These are phyloP conservation scores for Oreochromis tanganicae DNA, from an alignment of 2,113 vertebrate genomes.

Conservation along the genomic window DNA sequence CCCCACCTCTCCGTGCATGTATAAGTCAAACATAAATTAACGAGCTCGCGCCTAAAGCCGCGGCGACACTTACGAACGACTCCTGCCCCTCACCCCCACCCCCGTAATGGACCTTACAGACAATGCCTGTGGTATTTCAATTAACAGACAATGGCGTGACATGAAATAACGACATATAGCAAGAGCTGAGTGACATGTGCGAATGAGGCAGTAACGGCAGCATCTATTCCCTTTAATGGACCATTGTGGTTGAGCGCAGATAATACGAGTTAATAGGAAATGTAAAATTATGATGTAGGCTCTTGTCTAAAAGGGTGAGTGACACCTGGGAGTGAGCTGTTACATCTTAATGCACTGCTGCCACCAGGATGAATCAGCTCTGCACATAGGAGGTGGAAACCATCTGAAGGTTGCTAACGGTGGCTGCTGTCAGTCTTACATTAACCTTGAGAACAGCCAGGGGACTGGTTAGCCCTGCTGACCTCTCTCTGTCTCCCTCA, in stretches of 20 bases:
- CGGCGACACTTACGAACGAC: slow-evolving; percentile 45
- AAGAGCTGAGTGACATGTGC: slow-evolving; percentile 26
- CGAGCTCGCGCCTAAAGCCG: slow-evolving; percentile 28
- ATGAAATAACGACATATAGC: slow-evolving; percentile 47
- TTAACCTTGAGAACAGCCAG: slow-evolving; percentile 70
- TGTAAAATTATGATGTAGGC: slow-evolving; percentile 56
- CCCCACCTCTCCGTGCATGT: not conserved
- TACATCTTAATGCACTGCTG: slow-evolving; percentile 67
- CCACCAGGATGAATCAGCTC: slow-evolving; percentile 53
- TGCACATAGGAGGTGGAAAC: slow-evolving; percentile 21
- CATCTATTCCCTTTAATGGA: slow-evolving; percentile 41
- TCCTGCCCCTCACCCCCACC: not conserved
- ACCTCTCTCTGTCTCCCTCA: slow-evolving; percentile 39
- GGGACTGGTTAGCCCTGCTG: slow-evolving; percentile 60
- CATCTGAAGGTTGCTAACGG: slow-evolving; percentile 59
- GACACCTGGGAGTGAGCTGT: slow-evolving; percentile 56
- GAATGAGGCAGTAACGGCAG: slow-evolving; percentile 23
- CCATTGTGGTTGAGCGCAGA: slow-evolving; percentile 18
- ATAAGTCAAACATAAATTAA: slow-evolving; percentile 57
- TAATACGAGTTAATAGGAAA: slow-evolving; percentile 58
- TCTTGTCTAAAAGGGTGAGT: slow-evolving; percentile 55
- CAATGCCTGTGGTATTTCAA: slow-evolving; percentile 60
- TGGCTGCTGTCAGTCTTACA: slow-evolving; percentile 55
- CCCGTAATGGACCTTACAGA: slow-evolving; percentile 59
- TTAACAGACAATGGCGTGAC: slow-evolving; percentile 60